phyloP scores from a whole-genome alignment of 2,113 vertebrate species.

The Heliornis fulica region DNA sequence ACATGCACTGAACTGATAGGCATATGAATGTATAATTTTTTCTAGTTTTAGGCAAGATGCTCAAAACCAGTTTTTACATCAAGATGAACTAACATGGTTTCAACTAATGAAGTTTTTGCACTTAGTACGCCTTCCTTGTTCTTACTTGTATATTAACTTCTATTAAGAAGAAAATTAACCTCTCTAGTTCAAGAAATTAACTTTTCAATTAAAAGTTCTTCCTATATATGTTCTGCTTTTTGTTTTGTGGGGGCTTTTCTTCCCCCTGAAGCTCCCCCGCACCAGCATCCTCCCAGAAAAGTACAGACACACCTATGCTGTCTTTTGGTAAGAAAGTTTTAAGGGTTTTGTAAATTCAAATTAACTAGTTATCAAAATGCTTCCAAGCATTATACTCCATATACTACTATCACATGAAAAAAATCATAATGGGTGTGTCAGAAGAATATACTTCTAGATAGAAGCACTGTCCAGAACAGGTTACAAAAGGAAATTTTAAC shows the following conservation, averaged over 20 bases:
- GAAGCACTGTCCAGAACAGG: background rate
- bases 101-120: background rate
- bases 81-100: background rate
- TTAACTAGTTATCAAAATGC: background rate
- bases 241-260: background rate
- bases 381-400: background rate
- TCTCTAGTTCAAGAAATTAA: background rate
- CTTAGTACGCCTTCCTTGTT: background rate
- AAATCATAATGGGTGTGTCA: background rate
- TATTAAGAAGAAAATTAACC: background rate
- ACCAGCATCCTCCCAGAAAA: background rate
- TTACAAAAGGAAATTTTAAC: background rate
- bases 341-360: background rate
- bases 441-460: background rate
- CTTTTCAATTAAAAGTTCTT: background rate
- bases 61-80: background rate
- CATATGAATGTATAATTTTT: background rate
- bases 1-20: background rate
- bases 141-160: background rate
- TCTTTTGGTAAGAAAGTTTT: background rate
- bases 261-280: background rate
- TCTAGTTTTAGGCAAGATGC: background rate
- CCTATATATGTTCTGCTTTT: background rate
- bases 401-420: background rate
- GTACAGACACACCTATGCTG: background rate